A percentile compares a stretch with the other conserved stretches of the same genome.
These are phyloP conservation scores for Drosophila nasuta DNA, from an alignment of 1,140 invertebrate species.

Conservation along the genomic window DNA sequence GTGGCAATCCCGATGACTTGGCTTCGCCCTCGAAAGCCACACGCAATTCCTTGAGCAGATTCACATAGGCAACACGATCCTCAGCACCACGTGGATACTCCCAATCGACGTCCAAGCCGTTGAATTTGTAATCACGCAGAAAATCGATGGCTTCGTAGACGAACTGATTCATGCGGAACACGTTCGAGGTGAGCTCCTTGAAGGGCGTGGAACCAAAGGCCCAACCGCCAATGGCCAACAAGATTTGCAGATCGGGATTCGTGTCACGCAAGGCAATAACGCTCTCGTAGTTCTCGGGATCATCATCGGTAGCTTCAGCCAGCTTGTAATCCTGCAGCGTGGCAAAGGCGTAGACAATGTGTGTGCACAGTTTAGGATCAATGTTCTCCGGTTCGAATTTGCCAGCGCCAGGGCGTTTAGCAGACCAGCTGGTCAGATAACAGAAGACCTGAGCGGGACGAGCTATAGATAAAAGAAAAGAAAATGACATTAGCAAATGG, in stretches of 20 bases:
- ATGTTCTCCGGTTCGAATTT: slow-evolving; percentile 95
- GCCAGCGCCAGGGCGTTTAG: slow-evolving; percentile 93
- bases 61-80: slow-evolving; percentile 92
- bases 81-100: slow-evolving; percentile 96
- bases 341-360: slow-evolving; percentile 97
- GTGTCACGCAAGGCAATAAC: slow-evolving; percentile 93
- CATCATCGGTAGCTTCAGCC: slow-evolving; percentile 91
- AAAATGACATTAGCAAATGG: not conserved
- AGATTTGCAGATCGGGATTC: slow-evolving; percentile 95
- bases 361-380: slow-evolving; percentile 94
- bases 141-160: slow-evolving; percentile 97
- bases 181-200: slow-evolving; percentile 95
- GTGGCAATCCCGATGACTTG: slow-evolving; percentile 90
- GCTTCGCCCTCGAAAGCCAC: slow-evolving; percentile 96
- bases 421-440: slow-evolving; percentile 97
- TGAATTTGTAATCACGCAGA: slow-evolving; percentile 95
- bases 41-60: slow-evolving; percentile 91
- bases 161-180: slow-evolving; percentile 97
- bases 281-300: slow-evolving; percentile 93
- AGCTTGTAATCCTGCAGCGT: slow-evolving; percentile 94
- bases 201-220: slow-evolving; percentile 96
- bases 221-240: slow-evolving; percentile 97
- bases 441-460: slow-evolving; percentile 94
- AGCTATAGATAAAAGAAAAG: slow-evolving; percentile 85
- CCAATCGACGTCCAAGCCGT: slow-evolving; percentile 97